phyloP scores from a whole-genome alignment of 2,888 invertebrate species.

The Alcis repandata region DNA sequence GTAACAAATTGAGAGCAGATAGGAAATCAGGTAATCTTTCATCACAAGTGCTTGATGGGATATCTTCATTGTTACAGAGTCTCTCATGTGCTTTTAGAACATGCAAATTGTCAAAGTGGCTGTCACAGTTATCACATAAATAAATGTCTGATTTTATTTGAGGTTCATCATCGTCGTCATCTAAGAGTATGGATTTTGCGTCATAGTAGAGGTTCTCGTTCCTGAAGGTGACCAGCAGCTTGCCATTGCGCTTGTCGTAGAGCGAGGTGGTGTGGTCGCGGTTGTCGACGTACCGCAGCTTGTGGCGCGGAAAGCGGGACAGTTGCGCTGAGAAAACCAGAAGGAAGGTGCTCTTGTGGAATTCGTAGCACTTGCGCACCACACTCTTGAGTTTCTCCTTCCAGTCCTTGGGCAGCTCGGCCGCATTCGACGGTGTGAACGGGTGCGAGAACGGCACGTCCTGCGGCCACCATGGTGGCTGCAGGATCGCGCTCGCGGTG shows the following conservation, averaged over 20 bases:
- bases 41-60: slow-evolving; percentile 59
- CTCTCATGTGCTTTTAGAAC: slow-evolving; percentile 76
- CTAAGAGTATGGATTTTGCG: slow-evolving; percentile 43
- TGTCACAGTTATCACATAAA: slow-evolving; percentile 92
- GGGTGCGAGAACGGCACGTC: slow-evolving; percentile 89
- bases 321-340: slow-evolving; percentile 90
- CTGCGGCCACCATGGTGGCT: slow-evolving; percentile 91
- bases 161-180: slow-evolving; percentile 52
- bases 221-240: slow-evolving; percentile 90
- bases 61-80: slow-evolving; percentile 74
- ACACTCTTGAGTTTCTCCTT: slow-evolving; percentile 87
- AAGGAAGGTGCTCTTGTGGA: slow-evolving; percentile 90
- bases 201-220: slow-evolving; percentile 90
- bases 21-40: slow-evolving; percentile 75
- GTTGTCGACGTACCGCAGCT: slow-evolving; percentile 90
- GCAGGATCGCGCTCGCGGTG: slow-evolving; percentile 83
- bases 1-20: slow-evolving; percentile 72
- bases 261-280: slow-evolving; percentile 91
- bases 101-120: slow-evolving; percentile 87
- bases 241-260: slow-evolving; percentile 88
- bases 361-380: slow-evolving; percentile 90
- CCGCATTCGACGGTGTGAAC: slow-evolving; percentile 85
- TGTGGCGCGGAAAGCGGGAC: slow-evolving; percentile 88
- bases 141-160: slow-evolving; percentile 89
- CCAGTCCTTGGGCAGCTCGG: slow-evolving; percentile 83